Percentiles rank a stretch among this genome's conserved stretches.
Conservation (phyloP, 2,113 vertebrate genomes). For the Ctenodactylus gundi region DNA sequence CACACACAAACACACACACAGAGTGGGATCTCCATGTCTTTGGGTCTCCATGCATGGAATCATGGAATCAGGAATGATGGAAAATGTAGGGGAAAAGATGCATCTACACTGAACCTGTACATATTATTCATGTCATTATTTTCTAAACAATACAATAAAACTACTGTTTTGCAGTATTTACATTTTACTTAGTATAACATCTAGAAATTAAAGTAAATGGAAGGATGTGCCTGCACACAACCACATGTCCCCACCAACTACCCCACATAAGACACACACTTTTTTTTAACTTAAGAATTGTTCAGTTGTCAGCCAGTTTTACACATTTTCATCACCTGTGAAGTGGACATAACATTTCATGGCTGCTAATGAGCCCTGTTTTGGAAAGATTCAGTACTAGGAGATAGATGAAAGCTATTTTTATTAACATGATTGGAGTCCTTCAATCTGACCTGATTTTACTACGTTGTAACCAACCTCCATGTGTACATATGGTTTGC, state of each 20-base stretch:
- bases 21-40: background rate
- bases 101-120: background rate
- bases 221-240: background rate
- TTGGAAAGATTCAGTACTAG: constrained; percentile 32
- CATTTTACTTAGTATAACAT: background rate
- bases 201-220: background rate
- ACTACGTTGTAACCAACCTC: background rate
- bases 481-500: background rate
- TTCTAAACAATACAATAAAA: background rate
- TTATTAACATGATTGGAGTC: background rate
- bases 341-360: background rate
- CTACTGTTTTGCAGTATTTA: background rate
- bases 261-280: background rate
- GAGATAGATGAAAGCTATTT: background rate
- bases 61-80: background rate
- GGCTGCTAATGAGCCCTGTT: constrained; percentile 8
- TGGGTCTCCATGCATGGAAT: background rate
- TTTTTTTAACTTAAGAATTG: background rate
- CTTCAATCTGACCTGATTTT: constrained; percentile 25
- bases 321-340: background rate
- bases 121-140: background rate
- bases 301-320: background rate
- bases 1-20: background rate
- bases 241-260: no score
- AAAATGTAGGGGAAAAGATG: background rate